A percentile compares a stretch with the other conserved stretches of the same genome.
Evolutionary conservation across 2,113 vertebrate genomes (phyloP).

Genomic region (Corythornis cristatus): DNA sequence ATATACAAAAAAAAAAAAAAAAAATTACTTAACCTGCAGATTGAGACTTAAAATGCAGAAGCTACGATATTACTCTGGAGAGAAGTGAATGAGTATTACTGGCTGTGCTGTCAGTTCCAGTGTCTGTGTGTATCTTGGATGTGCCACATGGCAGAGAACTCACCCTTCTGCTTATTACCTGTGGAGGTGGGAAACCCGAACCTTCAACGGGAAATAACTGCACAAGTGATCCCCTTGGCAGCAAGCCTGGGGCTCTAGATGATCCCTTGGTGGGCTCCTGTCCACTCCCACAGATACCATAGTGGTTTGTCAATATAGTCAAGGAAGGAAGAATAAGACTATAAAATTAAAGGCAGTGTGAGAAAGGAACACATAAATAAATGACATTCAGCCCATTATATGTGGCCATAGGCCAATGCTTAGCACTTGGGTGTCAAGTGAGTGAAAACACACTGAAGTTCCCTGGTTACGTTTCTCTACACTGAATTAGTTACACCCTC

Average conservation of each 20-base stretch:
- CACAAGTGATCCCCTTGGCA: conserved; percentile 4
- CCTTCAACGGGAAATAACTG: not conserved
- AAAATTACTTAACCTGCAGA: not conserved
- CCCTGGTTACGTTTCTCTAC: not conserved
- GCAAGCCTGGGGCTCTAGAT: not conserved
- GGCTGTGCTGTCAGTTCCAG: not conserved
- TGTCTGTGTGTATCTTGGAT: not conserved
- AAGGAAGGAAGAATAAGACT: conserved; percentile 6
- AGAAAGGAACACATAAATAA: not conserved
- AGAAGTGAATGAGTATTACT: not conserved
- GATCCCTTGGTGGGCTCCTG: not conserved
- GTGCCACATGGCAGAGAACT: not conserved
- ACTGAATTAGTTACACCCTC: not conserved
- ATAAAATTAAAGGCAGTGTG: not conserved
- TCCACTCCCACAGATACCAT: conserved; percentile 19
- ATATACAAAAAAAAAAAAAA: not conserved
- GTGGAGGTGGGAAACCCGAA: not conserved
- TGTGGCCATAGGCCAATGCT: not conserved
- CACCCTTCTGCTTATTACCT: not conserved
- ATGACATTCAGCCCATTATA: not conserved
- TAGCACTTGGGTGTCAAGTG: not conserved
- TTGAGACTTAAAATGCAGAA: not conserved
- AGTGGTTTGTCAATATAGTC: conserved; percentile 13
- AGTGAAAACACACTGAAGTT: not conserved
- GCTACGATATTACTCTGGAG: not conserved